Evolutionary conservation across 2,113 vertebrate species (phyloP), one percentile per base, ranked within the genome.

Genomic region (Melanostigma gelatinosum): DNA sequence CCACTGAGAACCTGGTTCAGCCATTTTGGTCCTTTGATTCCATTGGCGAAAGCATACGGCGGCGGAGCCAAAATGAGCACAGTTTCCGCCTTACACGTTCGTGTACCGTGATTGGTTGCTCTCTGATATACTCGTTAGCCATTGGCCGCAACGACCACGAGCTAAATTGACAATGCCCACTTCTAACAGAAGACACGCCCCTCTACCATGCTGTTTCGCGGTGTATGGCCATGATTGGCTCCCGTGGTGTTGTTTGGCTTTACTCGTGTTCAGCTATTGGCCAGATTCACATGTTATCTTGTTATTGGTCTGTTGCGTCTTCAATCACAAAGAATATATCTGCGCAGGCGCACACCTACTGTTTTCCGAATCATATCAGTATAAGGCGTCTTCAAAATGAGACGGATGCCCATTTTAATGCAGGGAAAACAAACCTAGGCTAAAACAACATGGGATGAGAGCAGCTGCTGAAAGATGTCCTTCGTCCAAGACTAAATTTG

Each of bases 1-100:
- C 72, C 66, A 92, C 90, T 77, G 81, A 11, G 8, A 7, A 0
- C 16, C 44, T 0, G 0, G 2, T 16, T 29, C 65, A 1, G 85
- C 93, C 93, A 95, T 95, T 91, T 93, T 91, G 94, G 92, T 29
- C 89, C 90, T 2, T 27, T 20, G 40, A 32, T 38, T 74, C 7
- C 62, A n/a, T 54, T 36, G 15, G 22, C 1, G 16, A 7, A 10
- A 2, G 7, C 0, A 0, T 13, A 0, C 6, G 0, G 1, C 1
- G 0, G 4, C 0, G 0, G 88, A 89, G 71, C 91, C 93, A 42
- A 32, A 90, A 93, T 93, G 92, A 85, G 65, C 6, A 58, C 6
- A 0, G 46, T 86, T 77, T 72, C 85, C 6, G 0, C 2, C 6
- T 15, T 11, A 65, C 27, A 42, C 38, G 15, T 4, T 9, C 1